phyloP scores from a whole-genome alignment of 1,140 invertebrate genomes.

The Periplaneta americana region DNA sequence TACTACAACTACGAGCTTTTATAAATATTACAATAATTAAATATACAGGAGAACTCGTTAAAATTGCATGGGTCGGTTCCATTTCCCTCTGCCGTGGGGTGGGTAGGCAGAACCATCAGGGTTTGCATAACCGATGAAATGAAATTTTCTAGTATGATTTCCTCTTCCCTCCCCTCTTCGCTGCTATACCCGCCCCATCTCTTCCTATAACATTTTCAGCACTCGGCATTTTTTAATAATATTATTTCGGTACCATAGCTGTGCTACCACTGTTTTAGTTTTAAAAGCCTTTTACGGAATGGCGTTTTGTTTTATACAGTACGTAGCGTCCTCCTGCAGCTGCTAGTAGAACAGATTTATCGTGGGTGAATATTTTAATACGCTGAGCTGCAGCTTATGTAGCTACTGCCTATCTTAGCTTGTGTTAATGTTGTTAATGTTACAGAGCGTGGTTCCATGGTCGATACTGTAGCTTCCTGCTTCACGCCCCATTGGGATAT shows the following conservation, averaged over 20 bases:
- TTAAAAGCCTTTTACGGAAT: neutral
- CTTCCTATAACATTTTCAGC: neutral
- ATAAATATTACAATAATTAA: constrained; percentile 24
- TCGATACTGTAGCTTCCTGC: neutral
- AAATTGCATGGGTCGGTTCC: constrained; percentile 22
- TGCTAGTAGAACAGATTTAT: neutral
- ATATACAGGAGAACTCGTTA: constrained; percentile 23
- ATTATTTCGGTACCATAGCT: neutral
- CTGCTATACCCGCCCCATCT: neutral
- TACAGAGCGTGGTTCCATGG: neutral
- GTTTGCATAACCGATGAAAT: constrained; percentile 11
- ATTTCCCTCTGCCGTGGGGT: constrained; percentile 4
- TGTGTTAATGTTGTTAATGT: neutral
- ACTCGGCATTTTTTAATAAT: neutral
- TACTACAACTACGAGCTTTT: constrained; percentile 18
- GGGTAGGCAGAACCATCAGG: neutral
- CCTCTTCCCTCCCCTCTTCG: neutral
- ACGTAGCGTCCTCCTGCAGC: neutral
- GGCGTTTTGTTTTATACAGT: neutral
- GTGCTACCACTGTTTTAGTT: neutral
- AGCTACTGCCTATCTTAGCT: neutral
- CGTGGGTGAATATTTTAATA: neutral
- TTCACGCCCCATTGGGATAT: neutral
- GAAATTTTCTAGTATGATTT: constrained; percentile 11
- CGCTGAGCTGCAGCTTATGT: neutral